Conservation (phyloP, 2,888 invertebrate species). For the Drosophila kuntzei region DNA sequence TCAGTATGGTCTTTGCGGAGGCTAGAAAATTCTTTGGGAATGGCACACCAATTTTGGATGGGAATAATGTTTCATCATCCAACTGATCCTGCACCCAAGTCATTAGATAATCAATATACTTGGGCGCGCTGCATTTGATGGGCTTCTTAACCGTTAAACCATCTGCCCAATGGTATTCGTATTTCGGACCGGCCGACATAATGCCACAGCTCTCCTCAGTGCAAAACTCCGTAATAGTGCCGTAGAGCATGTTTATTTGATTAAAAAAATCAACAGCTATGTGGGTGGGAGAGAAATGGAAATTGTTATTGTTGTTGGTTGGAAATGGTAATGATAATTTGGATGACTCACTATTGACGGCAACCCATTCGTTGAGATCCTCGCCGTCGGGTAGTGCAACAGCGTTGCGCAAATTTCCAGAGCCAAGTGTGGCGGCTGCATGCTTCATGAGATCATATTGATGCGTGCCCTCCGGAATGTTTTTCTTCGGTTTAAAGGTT, state of each 20-base stretch:
- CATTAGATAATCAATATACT: constrained; percentile 99
- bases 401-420: constrained; percentile 97
- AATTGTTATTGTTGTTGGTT: not conserved
- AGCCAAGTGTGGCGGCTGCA: constrained; percentile 99
- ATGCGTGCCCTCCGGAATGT: constrained; percentile 99
- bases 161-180: constrained; percentile 99
- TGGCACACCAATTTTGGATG: constrained; percentile 99
- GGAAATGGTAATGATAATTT: too few species aligned
- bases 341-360: constrained; percentile 96
- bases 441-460: constrained; percentile 99
- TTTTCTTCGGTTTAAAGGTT: constrained; percentile 99
- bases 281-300: not conserved
- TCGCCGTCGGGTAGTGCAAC: constrained; percentile 99
- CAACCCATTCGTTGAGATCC: constrained; percentile 99
- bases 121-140: constrained; percentile 99
- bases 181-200: constrained; percentile 99
- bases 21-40: constrained; percentile 98
- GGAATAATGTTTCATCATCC: constrained; percentile 99
- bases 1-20: constrained; percentile 99
- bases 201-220: constrained; percentile 98
- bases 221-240: constrained; percentile 99
- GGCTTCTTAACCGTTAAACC: constrained; percentile 99
- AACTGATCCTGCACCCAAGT: constrained; percentile 99
- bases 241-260: constrained; percentile 99
- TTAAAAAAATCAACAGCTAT: constrained; percentile 99